Evolutionary conservation across 2,888 invertebrate genomes (phyloP).

Genomic region (Caenorhabditis macrosperma): DNA sequence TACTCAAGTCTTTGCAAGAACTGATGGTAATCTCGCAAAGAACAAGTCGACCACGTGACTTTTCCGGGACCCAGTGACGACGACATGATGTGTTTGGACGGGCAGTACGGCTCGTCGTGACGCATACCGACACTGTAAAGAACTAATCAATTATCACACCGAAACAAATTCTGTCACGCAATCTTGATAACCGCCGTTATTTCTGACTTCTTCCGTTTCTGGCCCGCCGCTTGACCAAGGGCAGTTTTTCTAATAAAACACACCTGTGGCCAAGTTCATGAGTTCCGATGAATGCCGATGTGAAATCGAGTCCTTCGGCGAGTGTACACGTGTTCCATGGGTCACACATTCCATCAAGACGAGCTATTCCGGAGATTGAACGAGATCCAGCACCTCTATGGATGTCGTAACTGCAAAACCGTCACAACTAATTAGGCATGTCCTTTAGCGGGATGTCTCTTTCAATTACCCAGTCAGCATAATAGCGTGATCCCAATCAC

Average conservation of each 20-base stretch:
- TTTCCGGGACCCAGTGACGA: conserved; percentile 80
- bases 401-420: conserved; percentile 73
- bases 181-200: conserved; percentile 6
- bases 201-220: conserved; percentile 3
- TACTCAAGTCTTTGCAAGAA: conserved; percentile 79
- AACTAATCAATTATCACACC: conserved; percentile 11
- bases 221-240: conserved; percentile 6
- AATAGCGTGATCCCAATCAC: conserved; percentile 80
- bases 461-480: conserved; percentile 78
- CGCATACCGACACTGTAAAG: conserved; percentile 78
- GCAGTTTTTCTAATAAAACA: not conserved
- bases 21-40: conserved; percentile 78
- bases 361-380: conserved; percentile 80
- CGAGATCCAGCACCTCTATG: conserved; percentile 78
- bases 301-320: conserved; percentile 80
- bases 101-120: conserved; percentile 80
- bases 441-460: conserved; percentile 39
- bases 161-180: conserved; percentile 2
- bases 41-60: conserved; percentile 80
- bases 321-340: conserved; percentile 80
- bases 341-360: conserved; percentile 80
- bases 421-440: conserved; percentile 40
- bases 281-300: conserved; percentile 80
- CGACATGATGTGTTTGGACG: conserved; percentile 79
- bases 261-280: conserved; percentile 80